phyloP scores from a whole-genome alignment of 2,113 vertebrate genomes.

The Siniperca chuatsi region DNA sequence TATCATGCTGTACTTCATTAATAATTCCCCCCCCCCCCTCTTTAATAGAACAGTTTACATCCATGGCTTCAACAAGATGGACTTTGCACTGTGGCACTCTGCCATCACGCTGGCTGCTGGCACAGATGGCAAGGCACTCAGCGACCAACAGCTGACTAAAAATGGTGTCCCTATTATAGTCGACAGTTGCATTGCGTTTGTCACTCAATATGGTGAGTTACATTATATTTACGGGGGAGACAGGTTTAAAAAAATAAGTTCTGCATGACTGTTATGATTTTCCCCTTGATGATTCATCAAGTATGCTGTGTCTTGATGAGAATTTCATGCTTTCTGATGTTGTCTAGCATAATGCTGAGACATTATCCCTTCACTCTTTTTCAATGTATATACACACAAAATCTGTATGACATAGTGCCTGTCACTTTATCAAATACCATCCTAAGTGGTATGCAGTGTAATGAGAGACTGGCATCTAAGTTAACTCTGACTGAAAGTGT shows the following conservation, averaged over 20 bases:
- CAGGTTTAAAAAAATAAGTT: conserved; percentile 8
- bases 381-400: background rate
- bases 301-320: background rate
- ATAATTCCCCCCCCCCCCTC: background rate
- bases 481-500: conserved; percentile 30
- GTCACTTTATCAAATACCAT: background rate
- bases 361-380: conserved; percentile 14
- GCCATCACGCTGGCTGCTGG: conserved; percentile 94
- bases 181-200: conserved; percentile 97
- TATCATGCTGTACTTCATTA: background rate
- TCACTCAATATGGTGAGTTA: conserved; percentile 95
- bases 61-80: conserved; percentile 90
- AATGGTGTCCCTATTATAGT: conserved; percentile 94
- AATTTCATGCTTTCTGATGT: conserved; percentile 34
- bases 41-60: conserved; percentile 92
- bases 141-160: conserved; percentile 97
- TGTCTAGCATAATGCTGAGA: conserved; percentile 4
- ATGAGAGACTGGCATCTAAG: conserved; percentile 40
- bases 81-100: conserved; percentile 93
- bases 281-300: conserved; percentile 51
- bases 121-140: conserved; percentile 92
- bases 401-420: background rate
- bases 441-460: background rate
- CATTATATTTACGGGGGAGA: conserved; percentile 26
- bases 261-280: conserved; percentile 15